Base-by-base conservation (phyloP, 2,888 invertebrate genomes). In the Morinoia aosen region DNA sequence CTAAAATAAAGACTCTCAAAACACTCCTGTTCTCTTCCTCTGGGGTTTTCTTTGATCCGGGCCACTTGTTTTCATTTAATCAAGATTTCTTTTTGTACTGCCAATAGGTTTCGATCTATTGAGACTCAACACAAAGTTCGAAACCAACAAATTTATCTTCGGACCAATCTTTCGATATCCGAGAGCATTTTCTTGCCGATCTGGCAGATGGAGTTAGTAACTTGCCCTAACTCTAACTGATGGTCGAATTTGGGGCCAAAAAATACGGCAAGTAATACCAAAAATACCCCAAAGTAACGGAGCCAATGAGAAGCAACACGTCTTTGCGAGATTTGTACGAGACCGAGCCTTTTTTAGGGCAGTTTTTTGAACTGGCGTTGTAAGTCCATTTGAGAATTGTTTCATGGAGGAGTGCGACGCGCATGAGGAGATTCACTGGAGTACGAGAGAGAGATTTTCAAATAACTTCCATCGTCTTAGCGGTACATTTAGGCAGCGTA, bases 111-210 rank as follows among this genome's bases (percentile, higher is more conserved):
- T 76, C 76, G 76, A 76, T 76, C 76, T 76, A 76, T 76, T 33
- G 76, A 76, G 76, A 76, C 76, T 76, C 76, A 76, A 76, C 76
- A 76, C 61, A 76, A 76, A 76, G 76, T 76, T 76, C 76, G 76
- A 76, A 76, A 76, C 76, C 76, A 76, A 76, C 76, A 76, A 76
- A 76, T 76, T 76, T 76, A 76, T 76, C 76, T 76, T 76, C 76
- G 76, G 76, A 33, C 76, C 76, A 76, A 76, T 76, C 76, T 76
- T 76, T 76, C 76, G 76, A 76, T 76, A 76, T 76, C 76, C 76
- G 76, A 76, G 76, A 76, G 76, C 76, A 76, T 76, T 76, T 76
- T 76, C 76, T 76, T 76, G 76, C 76, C 76, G 76, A 76, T 76
- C 76, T 76, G 76, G 76, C 76, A 76, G 76, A 76, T 76, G 76